Evolutionary conservation across 2,797 vertebrate species (phyloP), one percentile per base, ranked within the genome.

Genomic region (Margarornis squamiger): DNA sequence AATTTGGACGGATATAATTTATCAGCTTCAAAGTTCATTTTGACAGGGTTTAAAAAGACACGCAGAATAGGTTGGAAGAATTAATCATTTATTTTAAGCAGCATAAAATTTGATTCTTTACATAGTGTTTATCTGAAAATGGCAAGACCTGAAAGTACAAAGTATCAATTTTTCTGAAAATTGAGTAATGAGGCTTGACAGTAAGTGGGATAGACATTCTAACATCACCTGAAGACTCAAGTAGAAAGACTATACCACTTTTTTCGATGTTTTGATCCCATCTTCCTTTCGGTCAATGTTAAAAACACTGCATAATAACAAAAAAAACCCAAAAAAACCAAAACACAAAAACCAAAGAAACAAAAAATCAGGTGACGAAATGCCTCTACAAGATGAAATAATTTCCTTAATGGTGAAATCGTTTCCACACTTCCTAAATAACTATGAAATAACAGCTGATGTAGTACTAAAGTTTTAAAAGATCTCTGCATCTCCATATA

Each of bases 81-180:
- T 96, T 71, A 93, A 95, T 96, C 21, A 70, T 97, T 97, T 97
- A 97, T 97, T 98, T 92, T 94, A 89, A 59, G 46, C 90, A 96
- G 83, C 51, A 86, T 86, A 95, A 83, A 90, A 76, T 76, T 54
- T 55, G 45, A 27, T 77, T 84, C 95, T 88, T 87, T 77, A 95
- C 93, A 80, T 79, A 85, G n/a, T 45, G 43, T 65, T 95, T 66
- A 84, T 95, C 74, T 90, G 90, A 92, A 94, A 94, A 62, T 62
- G 86, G 51, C 78, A 87, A 89, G 72, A 76, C 75, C 76, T 61
- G 61, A 82, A 96, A 82, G 91, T 96, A 82, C 93, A 97, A 97
- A 97, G 94, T 89, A 92, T 9, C 46, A 87, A 6, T 61, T 92
- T 66, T 71, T 48, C 95, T 51, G 92, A 94, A 98, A 97, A 83